Percentiles rank a stretch among this genome's conserved stretches.
Conservation (phyloP, 2,113 vertebrate genomes). For the Dolichotis patagonum region DNA sequence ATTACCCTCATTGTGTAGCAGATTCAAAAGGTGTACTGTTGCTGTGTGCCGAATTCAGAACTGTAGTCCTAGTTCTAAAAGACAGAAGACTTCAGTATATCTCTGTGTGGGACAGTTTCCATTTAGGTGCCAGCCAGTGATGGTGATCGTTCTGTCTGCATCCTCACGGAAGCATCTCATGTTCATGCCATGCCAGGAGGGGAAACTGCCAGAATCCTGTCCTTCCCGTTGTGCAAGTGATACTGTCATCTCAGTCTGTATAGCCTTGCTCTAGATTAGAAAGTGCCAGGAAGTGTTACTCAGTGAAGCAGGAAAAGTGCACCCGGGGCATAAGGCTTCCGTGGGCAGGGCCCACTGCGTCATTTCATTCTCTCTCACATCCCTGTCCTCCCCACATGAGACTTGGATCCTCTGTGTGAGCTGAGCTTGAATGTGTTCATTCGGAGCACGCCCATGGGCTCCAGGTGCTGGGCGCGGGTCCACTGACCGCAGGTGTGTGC, state of each 20-base stretch:
- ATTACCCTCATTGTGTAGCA: not conserved
- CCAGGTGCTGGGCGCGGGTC: not conserved
- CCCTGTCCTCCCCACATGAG: not conserved
- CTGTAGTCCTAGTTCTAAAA: not conserved
- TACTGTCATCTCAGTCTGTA: not conserved
- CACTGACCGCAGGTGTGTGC: rapidly evolving
- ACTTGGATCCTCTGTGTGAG: not conserved
- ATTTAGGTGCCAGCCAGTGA: not conserved
- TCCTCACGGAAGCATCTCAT: not conserved
- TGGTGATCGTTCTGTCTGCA: not conserved
- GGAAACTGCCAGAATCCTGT: not conserved
- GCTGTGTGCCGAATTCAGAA: not conserved
- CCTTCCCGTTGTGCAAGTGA: not conserved
- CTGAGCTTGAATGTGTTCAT: not conserved
- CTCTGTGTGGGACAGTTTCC: not conserved
- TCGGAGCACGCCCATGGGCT: no score
- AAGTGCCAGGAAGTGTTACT: not conserved
- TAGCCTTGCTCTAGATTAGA: not conserved
- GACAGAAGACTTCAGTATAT: not conserved
- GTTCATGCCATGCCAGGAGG: not conserved
- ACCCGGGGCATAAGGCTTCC: not conserved
- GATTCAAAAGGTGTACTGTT: not conserved
- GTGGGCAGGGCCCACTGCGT: not conserved
- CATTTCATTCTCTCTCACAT: rapidly evolving
- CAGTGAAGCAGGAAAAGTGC: not conserved